Evolutionary conservation across 2,113 vertebrate species (phyloP), one percentile per base, ranked within the genome.

Genomic region (Crotalus helleri): DNA sequence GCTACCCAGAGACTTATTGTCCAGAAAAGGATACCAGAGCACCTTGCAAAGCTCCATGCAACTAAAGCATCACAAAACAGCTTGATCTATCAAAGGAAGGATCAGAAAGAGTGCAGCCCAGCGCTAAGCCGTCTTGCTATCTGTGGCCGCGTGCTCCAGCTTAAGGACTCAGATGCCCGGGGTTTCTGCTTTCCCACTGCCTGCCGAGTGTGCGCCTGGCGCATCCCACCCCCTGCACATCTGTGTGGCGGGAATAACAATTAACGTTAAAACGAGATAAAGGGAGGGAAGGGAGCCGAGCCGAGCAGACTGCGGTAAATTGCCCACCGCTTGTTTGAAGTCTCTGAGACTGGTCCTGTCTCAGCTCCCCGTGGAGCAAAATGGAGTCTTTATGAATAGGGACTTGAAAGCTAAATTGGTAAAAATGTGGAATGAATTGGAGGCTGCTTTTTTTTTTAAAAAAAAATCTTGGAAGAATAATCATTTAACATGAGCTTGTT

Each of bases 81-180:
- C 95, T 90, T 46, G 15, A 90, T 92, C 87, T 57, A 39, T 91
- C 15, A 17, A 93, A 92, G 92, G 95, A 93, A 96, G 89, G 94
- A 93, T 95, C 94, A 95, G 90, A 93, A 93, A 94, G 89, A 95
- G 55, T 87, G n/a, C 92, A 24, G 90, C 91, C 53, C 88, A 96
- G 96, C 95, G 97, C 98, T 97, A 24, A 95, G 96, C 96, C 0
- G 96, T 97, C 97, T 98, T 96, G 88, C 97, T 97, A 96, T 97
- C 97, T 95, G 94, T 96, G 97, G 96, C 98, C 98, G 98, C 95
- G 93, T 98, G 98, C 97, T 93, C 92, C 94, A 96, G 97, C 97
- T 98, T 97, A 98, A 98, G 98, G 97, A 98, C 97, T 95, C 96
- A 93, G 96, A 98, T 91, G 96, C 97, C 98, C 97, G 97, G 94